Percentiles rank a stretch among this genome's conserved stretches.
Conservation (phyloP, 1,140 invertebrate genomes). For the Diprion similis region DNA sequence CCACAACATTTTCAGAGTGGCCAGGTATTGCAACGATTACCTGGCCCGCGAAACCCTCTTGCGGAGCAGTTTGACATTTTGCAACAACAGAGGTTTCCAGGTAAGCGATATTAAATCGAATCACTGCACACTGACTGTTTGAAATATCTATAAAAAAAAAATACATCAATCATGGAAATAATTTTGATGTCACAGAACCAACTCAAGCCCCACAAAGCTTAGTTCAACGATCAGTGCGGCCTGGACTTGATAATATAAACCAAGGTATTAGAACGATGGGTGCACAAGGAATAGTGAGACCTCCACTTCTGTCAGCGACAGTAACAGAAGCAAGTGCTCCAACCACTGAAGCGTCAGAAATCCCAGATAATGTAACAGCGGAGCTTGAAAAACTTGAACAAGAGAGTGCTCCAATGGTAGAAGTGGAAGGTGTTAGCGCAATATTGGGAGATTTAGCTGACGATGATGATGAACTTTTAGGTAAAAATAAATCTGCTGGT, state of each 20-base stretch:
- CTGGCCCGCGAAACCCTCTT: constrained; percentile 42
- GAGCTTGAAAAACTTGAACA: constrained; percentile 83
- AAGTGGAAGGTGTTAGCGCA: constrained; percentile 77
- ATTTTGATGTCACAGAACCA: constrained; percentile 35
- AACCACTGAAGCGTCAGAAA: constrained; percentile 63
- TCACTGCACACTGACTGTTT: neutral
- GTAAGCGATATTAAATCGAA: constrained; percentile 28
- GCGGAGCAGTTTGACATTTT: constrained; percentile 56
- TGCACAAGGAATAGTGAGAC: constrained; percentile 42
- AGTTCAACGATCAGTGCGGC: constrained; percentile 47
- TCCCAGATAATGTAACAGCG: constrained; percentile 80
- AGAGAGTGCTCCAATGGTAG: constrained; percentile 70
- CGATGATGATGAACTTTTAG: constrained; percentile 86
- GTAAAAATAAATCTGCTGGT: constrained; percentile 57
- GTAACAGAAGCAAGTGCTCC: constrained; percentile 46
- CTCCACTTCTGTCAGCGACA: constrained; percentile 45
- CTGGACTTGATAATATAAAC: constrained; percentile 46
- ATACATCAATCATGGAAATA: too few species aligned
- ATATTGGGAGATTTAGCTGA: constrained; percentile 82
- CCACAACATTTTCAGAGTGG: constrained; percentile 51
- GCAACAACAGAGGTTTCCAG: constrained; percentile 54
- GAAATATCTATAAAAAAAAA: neutral
- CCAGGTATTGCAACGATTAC: constrained; percentile 49
- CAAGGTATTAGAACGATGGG: constrained; percentile 52
- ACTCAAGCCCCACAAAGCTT: constrained; percentile 46